Base-by-base conservation (phyloP, 37 sponge, comb jelly and placozoan species). In the Aplysina aerophoba region DNA sequence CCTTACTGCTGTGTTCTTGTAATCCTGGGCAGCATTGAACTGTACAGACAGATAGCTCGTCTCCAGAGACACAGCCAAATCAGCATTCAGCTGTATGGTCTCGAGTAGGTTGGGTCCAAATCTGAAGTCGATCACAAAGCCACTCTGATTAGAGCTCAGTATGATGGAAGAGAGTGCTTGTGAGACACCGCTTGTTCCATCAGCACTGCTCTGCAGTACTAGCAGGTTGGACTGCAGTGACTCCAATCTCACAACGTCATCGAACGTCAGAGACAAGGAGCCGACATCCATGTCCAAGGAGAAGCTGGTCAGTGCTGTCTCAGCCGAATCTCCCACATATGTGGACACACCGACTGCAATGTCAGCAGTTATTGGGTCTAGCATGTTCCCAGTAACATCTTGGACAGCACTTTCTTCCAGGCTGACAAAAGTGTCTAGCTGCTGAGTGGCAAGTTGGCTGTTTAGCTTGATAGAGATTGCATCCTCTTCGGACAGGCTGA, bases 211-310 rank as follows among this genome's bases (percentile, higher is more conserved):
- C 61, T 92, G 95, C 0, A 97, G 31, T 1, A 89, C 90, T 15
- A 97, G 69, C 20, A 68, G 86, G 59, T 57, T 84, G 33, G 91
- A 87, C 30, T 38, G 40, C 57, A 94, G 86, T 16, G 84, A 53
- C 31, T 72, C 62, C 14, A 87, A 40, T 27, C 73, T 62, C 44
- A 90, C 84, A 8, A 97, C 94, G 86, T 94, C 95, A 88, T 84
- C 64, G 44, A 97, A 97, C 17, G 87, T 88, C 19, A 97, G 59
- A 17, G 39, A 81, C 53, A 94, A 37, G 15, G 55, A 22, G 15
- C 91, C 92, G 14, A 65, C 14, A 73, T 97, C 62, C 91, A 94
- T 88, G 57, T 97, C 97, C 19, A 97, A 55, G 0, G 62, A 44
- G 56, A 90, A 97, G 38, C 53, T 55, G 41, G 79, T 16, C 14